phyloP scores from a whole-genome alignment of 2,797 vertebrate species.

The Spea hammondii region DNA sequence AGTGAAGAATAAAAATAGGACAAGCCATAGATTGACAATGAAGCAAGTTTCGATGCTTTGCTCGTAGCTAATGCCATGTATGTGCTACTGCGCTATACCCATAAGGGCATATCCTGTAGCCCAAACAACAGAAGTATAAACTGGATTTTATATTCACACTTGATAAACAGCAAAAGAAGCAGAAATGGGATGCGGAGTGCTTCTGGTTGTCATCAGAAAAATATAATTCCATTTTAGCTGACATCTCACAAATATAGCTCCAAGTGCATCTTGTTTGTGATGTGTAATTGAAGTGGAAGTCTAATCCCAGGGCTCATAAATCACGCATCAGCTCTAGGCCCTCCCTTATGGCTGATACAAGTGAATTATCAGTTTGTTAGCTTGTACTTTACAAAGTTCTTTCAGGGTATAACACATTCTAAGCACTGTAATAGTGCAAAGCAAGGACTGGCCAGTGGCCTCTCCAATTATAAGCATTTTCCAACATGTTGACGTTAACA shows the following conservation, averaged over 20 bases:
- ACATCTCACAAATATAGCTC: constrained; percentile 53
- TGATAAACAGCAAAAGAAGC: constrained; percentile 52
- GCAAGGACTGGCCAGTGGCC: background rate
- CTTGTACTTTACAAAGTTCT: constrained; percentile 46
- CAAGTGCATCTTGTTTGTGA: constrained; percentile 54
- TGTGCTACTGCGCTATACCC: constrained; percentile 30
- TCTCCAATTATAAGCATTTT: too few relatives aligned
- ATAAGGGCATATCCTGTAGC: constrained; percentile 51
- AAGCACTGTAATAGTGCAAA: background rate
- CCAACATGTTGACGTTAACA: too few relatives aligned
- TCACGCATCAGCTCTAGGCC: constrained; percentile 44
- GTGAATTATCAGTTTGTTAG: constrained; percentile 52
- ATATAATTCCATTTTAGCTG: constrained; percentile 55
- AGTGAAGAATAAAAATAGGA: constrained; percentile 24
- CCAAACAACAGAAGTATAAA: constrained; percentile 49
- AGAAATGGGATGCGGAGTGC: constrained; percentile 50
- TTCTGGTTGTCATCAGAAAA: constrained; percentile 53
- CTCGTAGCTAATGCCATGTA: constrained; percentile 44
- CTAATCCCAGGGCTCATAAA: constrained; percentile 53
- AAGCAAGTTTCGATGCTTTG: constrained; percentile 28
- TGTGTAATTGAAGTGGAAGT: constrained; percentile 54
- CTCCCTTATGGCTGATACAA: constrained; percentile 51
- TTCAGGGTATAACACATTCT: constrained; percentile 46
- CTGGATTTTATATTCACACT: constrained; percentile 53
- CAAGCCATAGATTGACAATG: constrained; percentile 23